Evolutionary conservation across 1,140 invertebrate species (phyloP), one percentile per base, ranked within the genome.

Genomic region (Drosophila nasuta): DNA sequence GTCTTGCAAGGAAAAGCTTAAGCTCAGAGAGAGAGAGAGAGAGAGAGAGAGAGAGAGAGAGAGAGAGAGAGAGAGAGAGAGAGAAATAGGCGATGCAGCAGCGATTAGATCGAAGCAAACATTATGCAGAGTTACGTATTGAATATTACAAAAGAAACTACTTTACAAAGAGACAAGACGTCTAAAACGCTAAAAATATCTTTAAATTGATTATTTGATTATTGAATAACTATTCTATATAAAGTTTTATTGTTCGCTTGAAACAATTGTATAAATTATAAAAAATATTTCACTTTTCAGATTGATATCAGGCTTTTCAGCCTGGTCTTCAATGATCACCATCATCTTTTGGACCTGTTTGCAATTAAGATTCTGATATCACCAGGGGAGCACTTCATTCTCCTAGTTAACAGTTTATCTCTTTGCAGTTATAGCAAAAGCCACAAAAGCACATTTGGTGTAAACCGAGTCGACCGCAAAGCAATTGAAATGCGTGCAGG

Each of bases 381-480:
- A 7, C 6, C 20, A 25, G 20, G 20, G 3, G 20, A 25, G 20
- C 20, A 33, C 33, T 5, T 8, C 11, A 52, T 8, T 13, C n/a
- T 62, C 33, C 28, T 13, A 28, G 56, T 60, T 59, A 11, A 59
- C 13, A 20, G 45, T 54, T 46, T 25, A 17, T n/a, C 33, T 28
- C 7, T 41, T 5, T 63, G 13, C 49, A 33, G 25, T 20, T 33
- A 35, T 8, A 7, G 1, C 79, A 63, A 68, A 77, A 74, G 78
- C 83, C 83, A 79, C 83, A 86, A 76, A 86, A 82, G 82, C 83
- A 75, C 83, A 86, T 86, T 86, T 87, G 82, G 83, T 82, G 76
- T 86, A 88, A 88, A 80, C 79, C 79, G 79, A 88, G 57, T 82
- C 72, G 65, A 87, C 83, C 83, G 77, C 83, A 87, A 88, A 69